A percentile compares a stretch with the other conserved stretches of the same genome.
phyloP scores from a whole-genome alignment of 1,140 invertebrate genomes.

The Leptoteleia sp. region DNA sequence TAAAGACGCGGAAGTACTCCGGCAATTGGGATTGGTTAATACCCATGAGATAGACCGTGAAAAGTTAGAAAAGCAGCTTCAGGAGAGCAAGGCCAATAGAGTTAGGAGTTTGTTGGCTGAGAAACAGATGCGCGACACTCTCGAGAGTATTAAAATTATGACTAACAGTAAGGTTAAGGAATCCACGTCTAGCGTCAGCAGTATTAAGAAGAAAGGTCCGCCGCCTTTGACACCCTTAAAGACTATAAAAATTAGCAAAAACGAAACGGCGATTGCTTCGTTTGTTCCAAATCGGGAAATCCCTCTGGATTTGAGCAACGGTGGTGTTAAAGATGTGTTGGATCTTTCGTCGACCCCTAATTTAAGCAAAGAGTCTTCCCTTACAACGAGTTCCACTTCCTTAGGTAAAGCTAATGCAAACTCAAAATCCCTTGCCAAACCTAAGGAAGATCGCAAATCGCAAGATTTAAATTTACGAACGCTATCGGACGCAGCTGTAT shows the following conservation, averaged over 20 bases:
- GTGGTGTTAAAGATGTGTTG: slow-evolving; percentile 49
- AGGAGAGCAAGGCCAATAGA: slow-evolving; percentile 76
- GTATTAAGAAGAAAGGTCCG: slow-evolving; percentile 73
- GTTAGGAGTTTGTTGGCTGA: slow-evolving; percentile 76
- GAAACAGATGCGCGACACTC: slow-evolving; percentile 77
- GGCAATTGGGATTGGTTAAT: slow-evolving; percentile 72
- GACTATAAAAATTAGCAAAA: slow-evolving; percentile 67
- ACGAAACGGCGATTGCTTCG: slow-evolving; percentile 8
- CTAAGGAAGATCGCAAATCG: slow-evolving; percentile 68
- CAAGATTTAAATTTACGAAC: slow-evolving; percentile 73
- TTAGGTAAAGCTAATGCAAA: slow-evolving; percentile 17
- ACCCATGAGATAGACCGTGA: slow-evolving; percentile 73
- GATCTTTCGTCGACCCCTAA: slow-evolving; percentile 62
- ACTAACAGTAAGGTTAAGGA: slow-evolving; percentile 70
- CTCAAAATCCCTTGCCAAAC: slow-evolving; percentile 25
- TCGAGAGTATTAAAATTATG: slow-evolving; percentile 75
- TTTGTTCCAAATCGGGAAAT: slow-evolving; percentile 55
- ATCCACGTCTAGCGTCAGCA: slow-evolving; percentile 1
- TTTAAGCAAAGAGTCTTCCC: slow-evolving; percentile 50
- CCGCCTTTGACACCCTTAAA: slow-evolving; percentile 76
- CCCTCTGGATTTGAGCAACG: slow-evolving; percentile 69
- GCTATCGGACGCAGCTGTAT: slow-evolving; percentile 74
- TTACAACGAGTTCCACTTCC: slow-evolving; percentile 5
- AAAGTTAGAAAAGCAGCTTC: slow-evolving; percentile 74
- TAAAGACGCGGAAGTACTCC: slow-evolving; percentile 74